Base-by-base conservation (phyloP, 2,888 invertebrate genomes). In the Polyommatus iphigenia region DNA sequence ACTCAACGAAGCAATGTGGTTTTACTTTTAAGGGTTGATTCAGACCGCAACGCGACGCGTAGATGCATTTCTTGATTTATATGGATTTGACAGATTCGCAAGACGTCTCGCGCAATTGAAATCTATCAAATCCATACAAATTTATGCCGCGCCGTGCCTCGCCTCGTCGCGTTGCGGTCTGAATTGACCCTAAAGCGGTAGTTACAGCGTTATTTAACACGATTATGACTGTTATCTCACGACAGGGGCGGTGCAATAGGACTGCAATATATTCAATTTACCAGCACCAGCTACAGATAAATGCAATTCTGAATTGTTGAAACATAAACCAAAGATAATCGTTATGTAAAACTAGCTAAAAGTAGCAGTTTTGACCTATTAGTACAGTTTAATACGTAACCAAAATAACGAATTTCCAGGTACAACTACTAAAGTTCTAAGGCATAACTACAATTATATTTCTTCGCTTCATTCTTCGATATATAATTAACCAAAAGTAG, bases 171-270 rank as follows among this genome's bases (percentile, higher is more conserved):
- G n/a, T n/a, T n/a, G n/a, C n/a, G n/a, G n/a, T n/a, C n/a, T n/a
- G n/a, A n/a, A n/a, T n/a, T n/a, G n/a, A n/a, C n/a, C n/a, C n/a
- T n/a, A n/a, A n/a, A 29, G 29, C 54, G 32, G 72, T 76, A 79
- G 73, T 62, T n/a, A 71, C 32, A 67, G 24, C 59, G 80, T 80
- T 81, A 82, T 80, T 81, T 82, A 82, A 81, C 80, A 82, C 80
- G 78, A 83, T 86, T 86, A 84, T 85, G 84, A 85, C 85, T 85
- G 82, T 76, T 78, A 78, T 78, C 76, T 78, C 82, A 81, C 82
- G 81, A 83, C 83, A 85, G 84, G 84, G 87, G 87, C 85, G 87
- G 85, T 80, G 81, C 83, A 81, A 80, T 80, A 83, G 78, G 77
- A 78, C 80, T 79, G 83, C 81, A 79, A 79, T 79, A 75, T 80